phyloP scores from a whole-genome alignment of 1,140 invertebrate species.

The Ptiloglossa arizonensis region DNA sequence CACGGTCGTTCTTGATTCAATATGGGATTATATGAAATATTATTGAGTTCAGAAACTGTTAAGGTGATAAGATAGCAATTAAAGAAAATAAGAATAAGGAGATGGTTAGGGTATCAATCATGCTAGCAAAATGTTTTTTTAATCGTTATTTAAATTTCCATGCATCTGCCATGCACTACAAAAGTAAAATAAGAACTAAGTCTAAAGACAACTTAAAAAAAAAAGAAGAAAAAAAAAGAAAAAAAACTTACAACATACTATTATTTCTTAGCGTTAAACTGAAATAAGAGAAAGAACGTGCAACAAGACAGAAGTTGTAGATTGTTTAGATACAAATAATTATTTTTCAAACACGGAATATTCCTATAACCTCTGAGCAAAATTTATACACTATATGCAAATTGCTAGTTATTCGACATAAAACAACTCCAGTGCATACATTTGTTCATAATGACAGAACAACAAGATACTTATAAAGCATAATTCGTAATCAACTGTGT shows the following conservation, averaged over 20 bases:
- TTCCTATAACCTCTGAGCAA: slow-evolving; percentile 48
- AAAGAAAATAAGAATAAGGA: slow-evolving; percentile 66
- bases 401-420: background rate
- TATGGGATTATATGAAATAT: slow-evolving; percentile 54
- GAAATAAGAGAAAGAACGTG: slow-evolving; percentile 37
- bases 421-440: background rate
- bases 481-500: background rate
- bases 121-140: slow-evolving; percentile 74
- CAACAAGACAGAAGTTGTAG: slow-evolving; percentile 48
- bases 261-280: slow-evolving; percentile 34
- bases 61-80: slow-evolving; percentile 49
- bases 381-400: slow-evolving; percentile 43
- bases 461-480: background rate
- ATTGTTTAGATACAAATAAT: slow-evolving; percentile 34
- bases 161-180: slow-evolving; percentile 78
- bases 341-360: slow-evolving; percentile 17
- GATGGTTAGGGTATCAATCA: slow-evolving; percentile 78
- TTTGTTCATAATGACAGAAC: background rate
- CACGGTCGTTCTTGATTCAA: slow-evolving; percentile 40
- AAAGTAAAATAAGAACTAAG: slow-evolving; percentile 66
- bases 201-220: slow-evolving; percentile 47
- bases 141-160: slow-evolving; percentile 70
- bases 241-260: slow-evolving; percentile 54
- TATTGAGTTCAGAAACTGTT: slow-evolving; percentile 59
- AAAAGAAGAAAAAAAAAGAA: slow-evolving; percentile 19